phyloP scores from a whole-genome alignment of 2,888 invertebrate species.

The Rhamnusium bicolor region DNA sequence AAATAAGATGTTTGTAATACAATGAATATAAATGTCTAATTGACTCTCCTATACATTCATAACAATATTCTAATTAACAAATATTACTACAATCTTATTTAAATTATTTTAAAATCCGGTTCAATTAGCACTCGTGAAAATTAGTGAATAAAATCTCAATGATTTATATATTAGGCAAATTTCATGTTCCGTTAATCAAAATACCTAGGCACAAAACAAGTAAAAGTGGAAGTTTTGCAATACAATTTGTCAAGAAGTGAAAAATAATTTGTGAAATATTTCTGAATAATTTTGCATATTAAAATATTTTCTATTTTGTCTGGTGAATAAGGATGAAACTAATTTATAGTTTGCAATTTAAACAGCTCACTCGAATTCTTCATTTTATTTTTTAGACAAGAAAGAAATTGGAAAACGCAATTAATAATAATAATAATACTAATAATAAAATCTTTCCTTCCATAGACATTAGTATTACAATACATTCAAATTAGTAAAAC shows the following conservation, averaged over 20 bases:
- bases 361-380: too few species aligned
- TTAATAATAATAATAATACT: too few species aligned
- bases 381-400: too few species aligned
- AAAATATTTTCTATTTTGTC: background rate
- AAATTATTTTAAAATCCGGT: background rate
- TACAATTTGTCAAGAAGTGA: background rate
- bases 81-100: background rate
- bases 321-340: background rate
- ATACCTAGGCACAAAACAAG: background rate
- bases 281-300: background rate
- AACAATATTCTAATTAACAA: background rate
- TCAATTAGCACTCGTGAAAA: background rate
- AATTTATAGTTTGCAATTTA: too few species aligned
- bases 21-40: background rate
- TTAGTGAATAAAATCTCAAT: background rate
- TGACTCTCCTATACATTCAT: background rate
- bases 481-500: too few species aligned
- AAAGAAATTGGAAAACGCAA: too few species aligned
- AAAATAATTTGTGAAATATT: background rate
- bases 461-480: too few species aligned
- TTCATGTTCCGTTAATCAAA: constrained; percentile 5
- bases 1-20: background rate
- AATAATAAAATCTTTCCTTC: too few species aligned
- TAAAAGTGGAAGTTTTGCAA: background rate
- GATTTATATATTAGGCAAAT: background rate